These are phyloP conservation scores for Drosophila saltans DNA, from an alignment of 1,140 invertebrate genomes.

Conservation along the genomic window DNA sequence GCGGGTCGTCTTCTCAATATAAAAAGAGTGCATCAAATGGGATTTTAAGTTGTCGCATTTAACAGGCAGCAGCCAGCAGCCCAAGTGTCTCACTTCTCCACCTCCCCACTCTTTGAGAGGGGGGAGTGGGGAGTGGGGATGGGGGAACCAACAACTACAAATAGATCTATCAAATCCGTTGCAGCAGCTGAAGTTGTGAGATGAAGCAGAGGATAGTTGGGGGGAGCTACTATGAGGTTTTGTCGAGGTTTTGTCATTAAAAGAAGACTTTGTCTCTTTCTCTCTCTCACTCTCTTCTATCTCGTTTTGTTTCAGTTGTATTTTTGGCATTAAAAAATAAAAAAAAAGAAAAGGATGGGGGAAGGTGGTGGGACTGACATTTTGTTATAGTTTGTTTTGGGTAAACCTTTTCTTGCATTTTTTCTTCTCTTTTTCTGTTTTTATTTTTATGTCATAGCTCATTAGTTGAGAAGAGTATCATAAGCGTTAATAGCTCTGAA, in stretches of 20 bases:
- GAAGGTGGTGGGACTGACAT: constrained; percentile 19
- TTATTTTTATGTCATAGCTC: constrained; percentile 67
- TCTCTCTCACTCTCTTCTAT: constrained; percentile 17
- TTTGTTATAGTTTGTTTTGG: constrained; percentile 55
- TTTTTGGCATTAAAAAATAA: constrained; percentile 16
- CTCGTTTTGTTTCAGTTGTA: constrained; percentile 31
- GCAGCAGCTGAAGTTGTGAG: constrained; percentile 51
- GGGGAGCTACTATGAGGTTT: constrained; percentile 39
- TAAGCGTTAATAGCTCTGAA: constrained; percentile 60
- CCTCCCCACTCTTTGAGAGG: not conserved
- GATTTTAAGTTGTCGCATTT: constrained; percentile 80
- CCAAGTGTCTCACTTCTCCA: not conserved
- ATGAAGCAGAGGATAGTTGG: not conserved
- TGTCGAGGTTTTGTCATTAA: constrained; percentile 64
- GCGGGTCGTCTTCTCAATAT: constrained; percentile 50
- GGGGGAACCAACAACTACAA: constrained; percentile 57
- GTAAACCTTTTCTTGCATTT: constrained; percentile 53
- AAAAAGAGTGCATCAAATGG: constrained; percentile 80
- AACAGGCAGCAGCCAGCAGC: constrained; percentile 50
- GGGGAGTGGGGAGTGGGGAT: not conserved
- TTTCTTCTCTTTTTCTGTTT: not conserved
- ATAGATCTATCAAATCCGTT: constrained; percentile 75
- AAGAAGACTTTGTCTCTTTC: constrained; percentile 47
- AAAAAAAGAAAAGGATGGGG: not conserved
- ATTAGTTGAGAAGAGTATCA: constrained; percentile 62